Percentiles rank a stretch among this genome's conserved stretches.
Evolutionary conservation across 2,888 invertebrate genomes (phyloP).

Genomic region (Acronicta psi): DNA sequence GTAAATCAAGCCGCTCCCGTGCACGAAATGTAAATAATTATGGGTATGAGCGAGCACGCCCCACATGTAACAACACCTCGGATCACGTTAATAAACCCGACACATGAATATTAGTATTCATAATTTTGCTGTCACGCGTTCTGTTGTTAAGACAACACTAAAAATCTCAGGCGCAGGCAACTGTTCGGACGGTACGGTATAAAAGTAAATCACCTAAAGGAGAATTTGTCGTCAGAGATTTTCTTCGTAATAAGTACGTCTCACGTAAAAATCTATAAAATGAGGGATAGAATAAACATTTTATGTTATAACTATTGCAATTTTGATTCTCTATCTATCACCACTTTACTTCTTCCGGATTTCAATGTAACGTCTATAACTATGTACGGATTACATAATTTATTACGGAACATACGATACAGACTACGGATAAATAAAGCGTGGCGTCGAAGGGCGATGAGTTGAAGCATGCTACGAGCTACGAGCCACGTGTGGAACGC

Average conservation of each 20-base stretch:
- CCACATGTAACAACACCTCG: slow-evolving; percentile 75
- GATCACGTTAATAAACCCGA: slow-evolving; percentile 73
- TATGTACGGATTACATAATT: slow-evolving; percentile 45
- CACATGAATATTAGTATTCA: slow-evolving; percentile 79
- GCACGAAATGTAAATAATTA: slow-evolving; percentile 82
- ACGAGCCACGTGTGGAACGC: slow-evolving; percentile 67
- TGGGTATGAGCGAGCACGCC: slow-evolving; percentile 77
- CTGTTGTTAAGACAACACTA: slow-evolving; percentile 7
- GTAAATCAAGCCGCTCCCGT: slow-evolving; percentile 86
- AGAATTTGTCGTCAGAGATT: background rate
- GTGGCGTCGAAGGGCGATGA: slow-evolving; percentile 65
- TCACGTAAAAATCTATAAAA: background rate
- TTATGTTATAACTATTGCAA: slow-evolving; percentile 25
- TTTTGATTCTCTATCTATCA: slow-evolving; percentile 22
- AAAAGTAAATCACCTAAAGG: background rate
- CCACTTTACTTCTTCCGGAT: slow-evolving; percentile 27
- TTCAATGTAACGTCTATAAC: slow-evolving; percentile 39
- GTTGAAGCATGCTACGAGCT: slow-evolving; percentile 56
- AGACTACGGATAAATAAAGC: slow-evolving; percentile 53
- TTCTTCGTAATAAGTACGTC: background rate
- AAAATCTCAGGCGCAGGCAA: background rate
- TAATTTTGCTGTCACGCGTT: slow-evolving; percentile 63
- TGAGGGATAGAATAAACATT: background rate
- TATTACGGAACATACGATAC: slow-evolving; percentile 40
- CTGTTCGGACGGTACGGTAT: background rate